A percentile compares a stretch with the other conserved stretches of the same genome.
These are phyloP conservation scores for Hesperia comma DNA, from an alignment of 2,888 invertebrate genomes.

Conservation along the genomic window DNA sequence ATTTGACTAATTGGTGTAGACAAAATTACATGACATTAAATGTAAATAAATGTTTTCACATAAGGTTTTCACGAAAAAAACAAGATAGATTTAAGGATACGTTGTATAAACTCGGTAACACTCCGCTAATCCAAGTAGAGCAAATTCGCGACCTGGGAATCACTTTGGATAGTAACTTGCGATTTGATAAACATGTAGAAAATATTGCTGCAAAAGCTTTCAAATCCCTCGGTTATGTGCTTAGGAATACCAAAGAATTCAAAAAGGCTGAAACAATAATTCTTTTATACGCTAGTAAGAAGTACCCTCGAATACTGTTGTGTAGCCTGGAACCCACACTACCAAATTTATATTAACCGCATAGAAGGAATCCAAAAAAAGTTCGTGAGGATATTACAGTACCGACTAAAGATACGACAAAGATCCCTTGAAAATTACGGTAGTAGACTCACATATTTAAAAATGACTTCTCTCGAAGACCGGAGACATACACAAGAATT, in stretches of 20 bases:
- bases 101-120: not conserved
- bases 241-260: not conserved
- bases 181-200: not conserved
- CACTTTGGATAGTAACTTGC: not conserved
- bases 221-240: not conserved
- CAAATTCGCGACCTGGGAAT: conserved; percentile 1
- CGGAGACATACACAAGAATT: not conserved
- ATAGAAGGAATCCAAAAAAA: not conserved
- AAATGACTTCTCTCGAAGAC: not conserved
- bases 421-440: not conserved
- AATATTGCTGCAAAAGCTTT: not conserved
- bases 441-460: not conserved
- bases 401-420: not conserved
- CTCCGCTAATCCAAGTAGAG: not conserved
- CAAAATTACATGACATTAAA: conserved; percentile 7
- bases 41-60: conserved; percentile 1
- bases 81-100: not conserved
- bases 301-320: not conserved
- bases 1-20: not conserved
- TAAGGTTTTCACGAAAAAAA: conserved; percentile 12
- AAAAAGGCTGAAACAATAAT: not conserved
- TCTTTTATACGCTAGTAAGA: not conserved
- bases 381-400: not conserved
- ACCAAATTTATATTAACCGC: not conserved
- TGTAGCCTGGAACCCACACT: not conserved